Base-by-base conservation (phyloP, 2,888 invertebrate species). In the Troides helena region DNA sequence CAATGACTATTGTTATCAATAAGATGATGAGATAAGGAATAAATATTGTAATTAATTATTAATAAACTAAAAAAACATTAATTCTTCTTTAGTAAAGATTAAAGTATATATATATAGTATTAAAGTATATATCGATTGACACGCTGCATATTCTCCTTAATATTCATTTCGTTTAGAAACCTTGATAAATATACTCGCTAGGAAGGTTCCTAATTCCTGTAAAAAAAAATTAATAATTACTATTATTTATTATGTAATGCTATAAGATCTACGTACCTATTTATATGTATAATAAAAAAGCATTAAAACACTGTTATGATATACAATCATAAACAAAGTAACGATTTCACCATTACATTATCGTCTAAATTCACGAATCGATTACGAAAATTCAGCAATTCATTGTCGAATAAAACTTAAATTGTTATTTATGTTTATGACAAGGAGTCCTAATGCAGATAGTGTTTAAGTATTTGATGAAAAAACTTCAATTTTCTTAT, bases 271-370 rank as follows among this genome's bases (percentile, higher is more conserved):
- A 18, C 8, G n/a, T 10, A n/a, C 18, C 2, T 53, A n/a, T 53
- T 53, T 53, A 18, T 18, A 0, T 53, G 12, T 50, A 18, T 50
- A 18, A n/a, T 2, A 53, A n/a, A 53, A 53, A 6, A 18, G 7
- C 5, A 10, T 18, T n/a, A n/a, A 21, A 36, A 58, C 2, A 25
- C 23, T 12, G 2, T 58, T n/a, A 23, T 39, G 21, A 21, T 64
- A n/a, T 65, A 23, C n/a, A 39, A 56, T 65, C 57, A 56, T 65
- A 65, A 65, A 57, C 23, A 57, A 36, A 39, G 36, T 39, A 56
- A 53, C 53, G 30, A 60, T 18, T 30, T 60, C 3, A 36, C 14
- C 18, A 60, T 60, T 25, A 60, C 10, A n/a, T 58, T 58, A 58
- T 58, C 58, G 10, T 58, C 18, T 53, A 53, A 53, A 53, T n/a